Percentiles rank a stretch among this genome's conserved stretches.
These are phyloP conservation scores for Subacronicta megacephala DNA, from an alignment of 2,888 invertebrate species.

Conservation along the genomic window DNA sequence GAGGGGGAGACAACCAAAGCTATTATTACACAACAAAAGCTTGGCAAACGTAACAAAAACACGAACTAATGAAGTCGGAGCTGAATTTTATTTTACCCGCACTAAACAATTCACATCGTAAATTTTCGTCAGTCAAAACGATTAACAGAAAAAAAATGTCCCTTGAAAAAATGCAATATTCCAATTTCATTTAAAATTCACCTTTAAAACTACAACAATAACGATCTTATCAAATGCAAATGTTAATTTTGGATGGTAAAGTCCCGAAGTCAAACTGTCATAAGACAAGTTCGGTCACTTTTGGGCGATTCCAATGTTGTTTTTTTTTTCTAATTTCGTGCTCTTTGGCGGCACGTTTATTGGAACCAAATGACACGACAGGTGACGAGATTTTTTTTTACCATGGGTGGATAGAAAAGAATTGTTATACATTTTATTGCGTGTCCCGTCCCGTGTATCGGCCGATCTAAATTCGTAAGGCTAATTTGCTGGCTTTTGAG, in stretches of 20 bases:
- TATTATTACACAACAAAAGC: slow-evolving; percentile 77
- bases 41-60: slow-evolving; percentile 74
- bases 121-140: slow-evolving; percentile 88
- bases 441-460: slow-evolving; percentile 76
- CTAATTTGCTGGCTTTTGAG: slow-evolving; percentile 81
- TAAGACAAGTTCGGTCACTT: slow-evolving; percentile 81
- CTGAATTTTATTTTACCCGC: slow-evolving; percentile 81
- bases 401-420: slow-evolving; percentile 69
- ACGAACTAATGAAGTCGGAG: slow-evolving; percentile 82
- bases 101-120: slow-evolving; percentile 86
- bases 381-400: slow-evolving; percentile 84
- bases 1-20: slow-evolving; percentile 64
- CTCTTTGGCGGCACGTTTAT: slow-evolving; percentile 87
- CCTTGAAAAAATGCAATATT: slow-evolving; percentile 58
- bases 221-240: slow-evolving; percentile 30
- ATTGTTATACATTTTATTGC: slow-evolving; percentile 88
- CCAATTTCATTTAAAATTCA: slow-evolving; percentile 32
- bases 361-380: slow-evolving; percentile 89
- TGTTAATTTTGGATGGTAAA: slow-evolving; percentile 39
- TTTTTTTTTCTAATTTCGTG: slow-evolving; percentile 80
- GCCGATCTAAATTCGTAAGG: slow-evolving; percentile 72
- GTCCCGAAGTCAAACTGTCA: slow-evolving; percentile 70
- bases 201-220: slow-evolving; percentile 35
- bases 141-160: slow-evolving; percentile 76
- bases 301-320: slow-evolving; percentile 71